Evolutionary conservation across 2,797 vertebrate genomes (phyloP), one percentile per base, ranked within the genome.

Genomic region (Malurus leucopterus): DNA sequence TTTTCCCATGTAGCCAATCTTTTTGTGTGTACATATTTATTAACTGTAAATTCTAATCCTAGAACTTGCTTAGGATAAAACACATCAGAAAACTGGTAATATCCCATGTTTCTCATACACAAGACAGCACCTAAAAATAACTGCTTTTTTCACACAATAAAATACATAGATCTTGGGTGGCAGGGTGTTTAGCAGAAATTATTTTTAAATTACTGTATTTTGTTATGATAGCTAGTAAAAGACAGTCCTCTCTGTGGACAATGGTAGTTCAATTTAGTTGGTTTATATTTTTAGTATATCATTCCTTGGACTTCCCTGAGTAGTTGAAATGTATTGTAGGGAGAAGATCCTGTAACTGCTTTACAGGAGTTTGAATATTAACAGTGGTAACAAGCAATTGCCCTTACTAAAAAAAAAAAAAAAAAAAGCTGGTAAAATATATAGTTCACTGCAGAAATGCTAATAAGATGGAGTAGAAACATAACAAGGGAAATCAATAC

Each of bases 371-470:
- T 59, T 68, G 24, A 53, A 17, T 84, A 51, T 44, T 72, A 76
- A 49, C 40, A 65, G 3, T 40, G 41, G 23, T 65, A 74, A 43
- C 11, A 90, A 84, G 19, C 29, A 55, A 15, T 76, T 89, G 58
- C 23, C 13, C 58, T 43, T 51, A 67, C 23, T 40, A 80, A 2
- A 65, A 34, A 69, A 63, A 69, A 34, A 34, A 34, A 34, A 36
- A 63, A 69, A 34, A 12, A 36, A 36, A 36, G 2, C 8, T 51
- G 27, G 19, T 84, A 65, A 75, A 84, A 69, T 63, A 6, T 44
- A 7, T 34, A 55, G 30, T 68, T 88, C 87, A 70, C 83, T 95
- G 62, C 75, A 95, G 91, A 94, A 90, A 90, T 91, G 76, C 62
- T 90, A 61, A 70, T 89, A 76, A 77, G 13, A 41, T 68, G 88